Evolutionary conservation across 2,888 invertebrate genomes (phyloP).

Genomic region (Oxytorus armatus): DNA sequence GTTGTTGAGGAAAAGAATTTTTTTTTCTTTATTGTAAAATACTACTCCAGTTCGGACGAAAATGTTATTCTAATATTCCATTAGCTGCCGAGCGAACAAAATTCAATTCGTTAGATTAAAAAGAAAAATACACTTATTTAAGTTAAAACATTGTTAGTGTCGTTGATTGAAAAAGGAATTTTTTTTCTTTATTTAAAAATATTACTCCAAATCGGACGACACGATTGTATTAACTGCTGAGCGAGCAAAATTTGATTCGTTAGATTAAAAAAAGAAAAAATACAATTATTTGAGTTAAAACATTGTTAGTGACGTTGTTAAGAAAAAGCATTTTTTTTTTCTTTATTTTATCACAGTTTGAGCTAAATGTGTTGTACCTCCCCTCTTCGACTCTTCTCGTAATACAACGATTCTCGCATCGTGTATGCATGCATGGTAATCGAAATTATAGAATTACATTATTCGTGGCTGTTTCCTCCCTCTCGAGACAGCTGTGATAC

Average conservation of each 20-base stretch:
- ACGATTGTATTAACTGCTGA: constrained; percentile 50
- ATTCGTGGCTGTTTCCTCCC: constrained; percentile 48
- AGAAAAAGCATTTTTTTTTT: neutral
- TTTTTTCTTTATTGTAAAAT: constrained; percentile 51
- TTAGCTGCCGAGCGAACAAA: constrained; percentile 13
- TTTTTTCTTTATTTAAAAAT: constrained; percentile 52
- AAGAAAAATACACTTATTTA: neutral
- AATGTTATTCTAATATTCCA: too few species aligned
- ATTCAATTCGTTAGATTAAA: neutral
- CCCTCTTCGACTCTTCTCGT: constrained; percentile 16
- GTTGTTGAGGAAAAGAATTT: too few species aligned
- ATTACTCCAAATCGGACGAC: constrained; percentile 38
- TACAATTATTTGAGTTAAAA: neutral
- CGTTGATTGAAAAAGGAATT: too few species aligned
- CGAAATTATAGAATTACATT: constrained; percentile 54
- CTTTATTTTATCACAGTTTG: neutral
- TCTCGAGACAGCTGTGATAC: constrained; percentile 64
- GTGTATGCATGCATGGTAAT: constrained; percentile 46
- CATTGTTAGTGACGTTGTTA: neutral
- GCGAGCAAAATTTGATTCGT: neutral
- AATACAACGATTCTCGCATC: constrained; percentile 22
- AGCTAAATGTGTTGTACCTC: neutral
- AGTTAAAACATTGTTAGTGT: neutral
- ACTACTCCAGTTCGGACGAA: constrained; percentile 40
- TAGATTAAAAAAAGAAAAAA: constrained; percentile 17